Evolutionary conservation across 2,113 vertebrate species (phyloP).

Genomic region (Nerophis lumbriciformis): DNA sequence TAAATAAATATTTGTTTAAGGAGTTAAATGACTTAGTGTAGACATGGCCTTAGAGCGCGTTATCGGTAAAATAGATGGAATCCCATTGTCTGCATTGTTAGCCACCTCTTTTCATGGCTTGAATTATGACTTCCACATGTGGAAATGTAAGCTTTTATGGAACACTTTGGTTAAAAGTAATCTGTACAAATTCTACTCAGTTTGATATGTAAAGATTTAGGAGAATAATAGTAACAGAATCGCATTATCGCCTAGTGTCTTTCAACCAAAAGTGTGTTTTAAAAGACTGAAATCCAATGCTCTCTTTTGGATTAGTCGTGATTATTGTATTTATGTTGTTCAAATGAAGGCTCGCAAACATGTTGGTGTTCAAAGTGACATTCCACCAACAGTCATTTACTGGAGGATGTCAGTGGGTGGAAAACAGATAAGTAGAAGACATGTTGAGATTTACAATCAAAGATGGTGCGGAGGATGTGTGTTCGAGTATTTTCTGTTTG

Average conservation of each 20-base stretch:
- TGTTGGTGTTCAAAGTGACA: not conserved
- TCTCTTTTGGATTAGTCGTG: too few relatives aligned
- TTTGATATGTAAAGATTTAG: not conserved
- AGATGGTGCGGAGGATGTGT: conserved; percentile 7
- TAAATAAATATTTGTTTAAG: too few relatives aligned
- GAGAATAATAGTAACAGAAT: too few relatives aligned
- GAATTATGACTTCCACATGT: not conserved
- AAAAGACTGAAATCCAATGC: too few relatives aligned
- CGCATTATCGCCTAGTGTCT: too few relatives aligned
- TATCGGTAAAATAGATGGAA: too few relatives aligned
- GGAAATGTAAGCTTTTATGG: not conserved
- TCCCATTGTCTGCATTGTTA: too few relatives aligned
- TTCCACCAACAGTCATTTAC: not conserved
- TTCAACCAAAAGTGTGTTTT: too few relatives aligned
- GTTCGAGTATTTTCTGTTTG: conserved; percentile 19
- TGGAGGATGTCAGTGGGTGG: conserved; percentile 11
- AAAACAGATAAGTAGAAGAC: conserved; percentile 24
- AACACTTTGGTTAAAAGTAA: not conserved
- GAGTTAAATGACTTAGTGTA: too few relatives aligned
- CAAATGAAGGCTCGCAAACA: not conserved
- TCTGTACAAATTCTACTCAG: not conserved
- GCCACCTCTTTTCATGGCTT: too few relatives aligned
- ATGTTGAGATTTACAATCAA: conserved; percentile 21
- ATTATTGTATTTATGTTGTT: not conserved
- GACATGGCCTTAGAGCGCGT: too few relatives aligned